Evolutionary conservation across 2,113 vertebrate genomes (phyloP), one percentile per base, ranked within the genome.

Genomic region (Ictidomys tridecemlineatus): DNA sequence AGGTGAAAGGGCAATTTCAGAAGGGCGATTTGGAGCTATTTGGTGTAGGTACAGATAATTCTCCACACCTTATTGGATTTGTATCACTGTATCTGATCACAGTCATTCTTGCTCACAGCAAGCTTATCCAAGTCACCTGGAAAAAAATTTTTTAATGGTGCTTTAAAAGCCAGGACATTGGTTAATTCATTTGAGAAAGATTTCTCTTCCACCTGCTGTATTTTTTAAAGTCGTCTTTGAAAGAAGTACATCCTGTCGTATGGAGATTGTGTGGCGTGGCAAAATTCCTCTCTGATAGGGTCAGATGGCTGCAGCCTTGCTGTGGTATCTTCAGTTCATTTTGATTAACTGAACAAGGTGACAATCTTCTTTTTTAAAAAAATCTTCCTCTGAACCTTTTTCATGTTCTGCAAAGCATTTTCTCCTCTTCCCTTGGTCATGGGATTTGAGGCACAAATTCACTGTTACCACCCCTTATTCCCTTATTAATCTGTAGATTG

Each of bases 171-270:
- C 34, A 96, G 74, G 53, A 2, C 22, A 79, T 74, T 65, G 37
- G 74, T 79, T n/a, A 70, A 69, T 89, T 96, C 42, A 86, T 94
- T 95, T 95, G 65, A 94, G 67, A 83, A 94, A 86, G 42, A 80
- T 65, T 91, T 94, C n/a, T 84, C 69, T 95, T 48, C 37, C 30
- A n/a, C 8, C 69, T 92, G 32, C 37, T 72, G n/a, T 70, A 45
- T 20, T 56, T 67, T 93, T 91, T 32, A 48, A 51, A 51, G n/a
- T 93, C 89, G 32, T 80, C 56, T 69, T 42, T 78, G 56, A 86
- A 79, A 88, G 94, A 92, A 56, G 24, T 78, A 85, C n/a, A 37
- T 78, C 26, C 37, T 94, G 42, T 89, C 96, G 48, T 94, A 76
- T 56, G 78, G 76, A 94, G 70, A 84, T 88, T 42, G n/a, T 53